phyloP scores from a whole-genome alignment of 2,113 vertebrate species.

The Ptilorrhoa leucosticta region DNA sequence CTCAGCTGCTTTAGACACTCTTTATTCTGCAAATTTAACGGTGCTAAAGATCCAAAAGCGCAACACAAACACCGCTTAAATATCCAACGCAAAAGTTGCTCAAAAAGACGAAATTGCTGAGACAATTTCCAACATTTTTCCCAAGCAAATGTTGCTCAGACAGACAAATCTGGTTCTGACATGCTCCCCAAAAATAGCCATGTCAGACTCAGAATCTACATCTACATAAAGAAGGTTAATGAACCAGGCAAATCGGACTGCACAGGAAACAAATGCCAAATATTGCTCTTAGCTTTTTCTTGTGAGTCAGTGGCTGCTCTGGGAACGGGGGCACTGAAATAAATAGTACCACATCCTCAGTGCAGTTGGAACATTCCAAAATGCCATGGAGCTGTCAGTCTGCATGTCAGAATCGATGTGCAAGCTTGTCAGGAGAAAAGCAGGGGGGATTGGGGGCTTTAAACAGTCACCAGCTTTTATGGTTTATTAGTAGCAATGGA shows the following conservation, averaged over 20 bases:
- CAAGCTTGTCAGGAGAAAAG: background rate
- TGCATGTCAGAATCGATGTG: background rate
- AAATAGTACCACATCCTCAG: background rate
- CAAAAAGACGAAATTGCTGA: background rate
- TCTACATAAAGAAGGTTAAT: conserved; percentile 54
- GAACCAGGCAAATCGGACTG: conserved; percentile 33
- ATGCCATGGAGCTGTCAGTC: conserved; percentile 24
- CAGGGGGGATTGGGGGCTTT: background rate
- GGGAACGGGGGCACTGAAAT: conserved; percentile 13
- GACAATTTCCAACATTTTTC: background rate
- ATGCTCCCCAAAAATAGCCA: conserved; percentile 18
- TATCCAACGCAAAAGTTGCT: background rate
- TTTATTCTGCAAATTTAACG: background rate
- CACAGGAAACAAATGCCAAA: conserved; percentile 56
- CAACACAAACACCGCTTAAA: background rate
- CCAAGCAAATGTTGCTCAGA: background rate
- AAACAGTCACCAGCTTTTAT: background rate
- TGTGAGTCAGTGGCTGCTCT: conserved; percentile 51
- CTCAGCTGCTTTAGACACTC: background rate
- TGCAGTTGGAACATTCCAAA: background rate
- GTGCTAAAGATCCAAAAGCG: background rate
- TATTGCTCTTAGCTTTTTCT: conserved; percentile 44
- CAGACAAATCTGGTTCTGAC: conserved; percentile 37
- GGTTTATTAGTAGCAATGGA: background rate
- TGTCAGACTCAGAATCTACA: background rate